Evolutionary conservation across 30 jellyfish, hydroid and myxozoan genomes (phyloP), one percentile per base, ranked within the genome.

Genomic region (Aurelia aurita): DNA sequence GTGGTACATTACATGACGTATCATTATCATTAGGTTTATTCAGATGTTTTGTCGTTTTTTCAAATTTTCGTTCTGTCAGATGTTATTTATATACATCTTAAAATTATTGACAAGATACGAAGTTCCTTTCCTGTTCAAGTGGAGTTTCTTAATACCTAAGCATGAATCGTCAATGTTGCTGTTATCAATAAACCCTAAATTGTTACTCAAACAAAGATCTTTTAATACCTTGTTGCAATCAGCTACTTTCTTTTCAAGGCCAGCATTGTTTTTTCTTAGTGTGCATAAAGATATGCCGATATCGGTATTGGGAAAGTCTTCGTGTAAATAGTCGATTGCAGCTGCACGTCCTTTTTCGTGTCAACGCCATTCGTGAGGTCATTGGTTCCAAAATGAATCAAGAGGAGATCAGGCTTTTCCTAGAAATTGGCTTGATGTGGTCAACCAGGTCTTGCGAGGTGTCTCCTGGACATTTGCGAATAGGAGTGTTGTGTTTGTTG

Each of bases 91-190:
- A n/a, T n/a, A n/a, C n/a, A n/a, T n/a, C n/a, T n/a, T n/a, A n/a
- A n/a, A n/a, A n/a, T n/a, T n/a, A 53, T 3, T 67, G 32, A 53
- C 79, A 1, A 67, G 25, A 27, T 67, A 67, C 14, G 55, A 32
- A 3, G 54, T 67, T 3, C 79, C 79, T 14, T 67, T 67, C 25
- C 79, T 31, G 18, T 67, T 67, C 25, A 67, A 5, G 45, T 67
- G 58, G 1, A 27, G 61, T 67, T 31, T 67, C 79, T 67, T 67
- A 10, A 67, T 67, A 3, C 79, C 79, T 5, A 67, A 31, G 25
- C 79, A 67, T 22, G 58, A 67, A 2, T 67, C 79, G 79, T 67
- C 79, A 43, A 67, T 67, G 25, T 67, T 67, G 58, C 45, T 67
- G 32, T 67, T 67, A 16, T 67, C 79, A 1, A 67, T 67, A 23